Base-by-base conservation (phyloP, 2,888 invertebrate species). In the Calliphora vomitoria region DNA sequence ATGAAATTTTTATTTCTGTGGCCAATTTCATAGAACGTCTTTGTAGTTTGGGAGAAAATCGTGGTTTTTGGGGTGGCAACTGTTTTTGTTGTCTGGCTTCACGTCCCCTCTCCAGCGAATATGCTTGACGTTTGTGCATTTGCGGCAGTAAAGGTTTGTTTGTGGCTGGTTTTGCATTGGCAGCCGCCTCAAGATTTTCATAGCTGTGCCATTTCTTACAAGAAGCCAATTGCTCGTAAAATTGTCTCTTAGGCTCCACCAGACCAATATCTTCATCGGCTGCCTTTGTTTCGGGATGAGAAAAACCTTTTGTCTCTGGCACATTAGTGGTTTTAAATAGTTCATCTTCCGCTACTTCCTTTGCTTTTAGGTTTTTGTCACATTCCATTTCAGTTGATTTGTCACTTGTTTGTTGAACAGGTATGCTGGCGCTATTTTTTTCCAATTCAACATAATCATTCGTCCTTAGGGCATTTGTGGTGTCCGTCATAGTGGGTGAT, bases 181-280 rank as follows among this genome's bases (percentile, higher is more conserved):
- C 80, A 3, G 53, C 58, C 5, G 86, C 50, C 8, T 58, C 80
- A 72, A 90, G 80, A 76, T 89, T 89, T 31, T 89, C 89, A 81
- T 75, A 86, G 50, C 83, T 89, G 64, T 69, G 35, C 90, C 90
- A 89, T 71, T 89, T 85, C 10, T 86, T 83, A 62, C n/a, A 50
- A 41, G 69, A 62, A 18, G 89, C 89, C 80, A 93, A 74, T 78
- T 91, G 91, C 71, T 93, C 93, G 55, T 92, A 93, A 87, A 91
- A 93, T 72, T 92, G 91, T 62, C 91, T 90, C 38, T 90, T 91
- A 4, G 93, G 93, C 13, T 92, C 93, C 31, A 93, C 92, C 47
- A 93, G 87, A 0, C 93, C 93, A 18, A 93, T 90, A 85, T 93
- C 91, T 38, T 90, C 89, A 71, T 92, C 92, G 4, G 92, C 92